Base-by-base conservation (phyloP, 2,888 invertebrate genomes). In the Calameuta idolon region DNA sequence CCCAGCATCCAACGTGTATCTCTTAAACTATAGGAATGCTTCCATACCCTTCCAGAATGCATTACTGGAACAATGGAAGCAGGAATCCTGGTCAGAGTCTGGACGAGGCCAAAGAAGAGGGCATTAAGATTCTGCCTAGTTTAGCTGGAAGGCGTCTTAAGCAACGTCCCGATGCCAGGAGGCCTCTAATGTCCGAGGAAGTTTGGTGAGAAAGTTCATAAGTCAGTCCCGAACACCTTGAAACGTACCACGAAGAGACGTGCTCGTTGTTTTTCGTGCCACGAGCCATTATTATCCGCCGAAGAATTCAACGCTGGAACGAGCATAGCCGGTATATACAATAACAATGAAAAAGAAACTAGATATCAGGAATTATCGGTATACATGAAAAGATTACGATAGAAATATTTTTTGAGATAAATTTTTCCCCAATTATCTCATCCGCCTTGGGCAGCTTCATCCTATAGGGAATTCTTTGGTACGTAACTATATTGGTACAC, bases 141-240 rank as follows among this genome's bases (percentile, higher is more conserved):
- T 82, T 78, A 73, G 77, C 79, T 76, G 77, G 73, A 77, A 82
- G 81, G 81, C 79, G 78, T 83, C 79, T 81, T 80, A 79, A 78
- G 80, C 82, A 82, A 83, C 78, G 77, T 79, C 79, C 79, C 73
- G 78, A 79, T 74, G 73, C 81, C 76, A 74, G 33, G 31, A 71
- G 71, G 71, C 71, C 34, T 71, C 34, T 71, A 71, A 71, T 69
- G 75, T 55, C 78, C 75, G 74, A 76, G 74, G 80, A 68, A 74
- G 77, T 81, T 81, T 75, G 78, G 77, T 83, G 78, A 79, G 83
- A 82, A 82, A 83, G 78, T 83, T 82, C 82, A 81, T 78, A 81
- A 75, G 76, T 77, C 74, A 77, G 68, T 69, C 73, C 31, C 71
- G 23, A 71, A 71, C 71, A 71, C 71, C 71, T 71, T 71, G 71